Evolutionary conservation across 1,140 invertebrate genomes (phyloP).

Genomic region (Stegodyphus dumicola): DNA sequence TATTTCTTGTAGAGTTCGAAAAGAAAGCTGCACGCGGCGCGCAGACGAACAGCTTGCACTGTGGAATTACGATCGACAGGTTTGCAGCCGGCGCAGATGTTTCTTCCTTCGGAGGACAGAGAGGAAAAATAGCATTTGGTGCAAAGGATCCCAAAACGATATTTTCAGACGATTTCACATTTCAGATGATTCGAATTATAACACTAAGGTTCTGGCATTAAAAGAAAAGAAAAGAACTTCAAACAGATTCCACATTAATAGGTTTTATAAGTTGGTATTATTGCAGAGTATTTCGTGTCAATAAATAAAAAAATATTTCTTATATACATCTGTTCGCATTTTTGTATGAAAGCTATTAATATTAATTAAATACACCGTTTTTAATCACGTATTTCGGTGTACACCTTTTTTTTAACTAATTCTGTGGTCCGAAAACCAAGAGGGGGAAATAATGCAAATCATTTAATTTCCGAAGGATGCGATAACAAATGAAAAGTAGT

Average conservation of each 20-base stretch:
- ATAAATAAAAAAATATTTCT: too few species aligned
- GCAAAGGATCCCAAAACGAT: background rate
- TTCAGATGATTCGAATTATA: background rate
- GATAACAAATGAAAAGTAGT: too few species aligned
- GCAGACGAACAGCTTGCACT: background rate
- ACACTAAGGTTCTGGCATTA: background rate
- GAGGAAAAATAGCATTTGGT: background rate
- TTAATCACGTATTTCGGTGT: too few species aligned
- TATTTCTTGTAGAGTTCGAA: too few species aligned
- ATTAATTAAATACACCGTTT: too few species aligned
- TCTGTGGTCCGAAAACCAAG: too few species aligned
- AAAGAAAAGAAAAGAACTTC: background rate
- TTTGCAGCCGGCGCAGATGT: background rate
- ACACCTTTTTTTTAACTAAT: too few species aligned
- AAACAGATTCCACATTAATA: background rate
- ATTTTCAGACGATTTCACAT: background rate
- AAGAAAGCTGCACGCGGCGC: too few species aligned
- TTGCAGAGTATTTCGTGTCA: background rate
- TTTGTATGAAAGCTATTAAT: too few species aligned
- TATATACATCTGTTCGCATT: too few species aligned
- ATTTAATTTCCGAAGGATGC: too few species aligned
- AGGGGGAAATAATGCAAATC: too few species aligned
- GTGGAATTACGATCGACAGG: background rate
- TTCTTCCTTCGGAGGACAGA: background rate
- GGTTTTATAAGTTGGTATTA: background rate